Evolutionary conservation across 2,797 vertebrate species (phyloP).

Genomic region (Enteromius anoplus): DNA sequence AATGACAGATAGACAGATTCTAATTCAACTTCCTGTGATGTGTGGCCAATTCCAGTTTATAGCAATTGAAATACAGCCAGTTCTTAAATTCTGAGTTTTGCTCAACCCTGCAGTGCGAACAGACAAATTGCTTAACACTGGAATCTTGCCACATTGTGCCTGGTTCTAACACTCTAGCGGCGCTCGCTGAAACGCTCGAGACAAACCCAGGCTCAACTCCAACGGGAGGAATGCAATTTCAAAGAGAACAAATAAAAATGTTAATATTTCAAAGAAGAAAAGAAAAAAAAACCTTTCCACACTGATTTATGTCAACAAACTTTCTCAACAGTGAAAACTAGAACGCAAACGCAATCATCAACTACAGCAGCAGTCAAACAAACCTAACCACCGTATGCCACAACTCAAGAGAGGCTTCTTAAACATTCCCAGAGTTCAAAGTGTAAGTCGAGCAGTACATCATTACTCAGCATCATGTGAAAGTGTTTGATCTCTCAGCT

Average conservation of each 20-base stretch:
- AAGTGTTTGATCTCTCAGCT: constrained; percentile 67
- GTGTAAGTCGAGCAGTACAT: constrained; percentile 64
- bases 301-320: constrained; percentile 25
- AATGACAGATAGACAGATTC: background rate
- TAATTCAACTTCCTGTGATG: background rate
- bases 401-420: constrained; percentile 60
- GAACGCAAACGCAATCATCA: background rate
- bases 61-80: background rate
- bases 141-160: background rate
- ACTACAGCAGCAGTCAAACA: constrained; percentile 30
- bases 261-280: background rate
- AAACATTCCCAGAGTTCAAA: constrained; percentile 64
- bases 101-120: background rate
- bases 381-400: constrained; percentile 18
- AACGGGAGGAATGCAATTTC: background rate
- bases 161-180: background rate
- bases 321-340: constrained; percentile 3
- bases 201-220: background rate
- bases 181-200: background rate
- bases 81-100: background rate
- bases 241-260: constrained; percentile 3
- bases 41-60: constrained; percentile 3
- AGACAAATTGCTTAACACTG: constrained; percentile 1
- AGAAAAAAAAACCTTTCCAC: background rate
- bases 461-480: constrained; percentile 58